Conservation (phyloP, 2,113 vertebrate genomes). For the Platysternon megacephalum region DNA sequence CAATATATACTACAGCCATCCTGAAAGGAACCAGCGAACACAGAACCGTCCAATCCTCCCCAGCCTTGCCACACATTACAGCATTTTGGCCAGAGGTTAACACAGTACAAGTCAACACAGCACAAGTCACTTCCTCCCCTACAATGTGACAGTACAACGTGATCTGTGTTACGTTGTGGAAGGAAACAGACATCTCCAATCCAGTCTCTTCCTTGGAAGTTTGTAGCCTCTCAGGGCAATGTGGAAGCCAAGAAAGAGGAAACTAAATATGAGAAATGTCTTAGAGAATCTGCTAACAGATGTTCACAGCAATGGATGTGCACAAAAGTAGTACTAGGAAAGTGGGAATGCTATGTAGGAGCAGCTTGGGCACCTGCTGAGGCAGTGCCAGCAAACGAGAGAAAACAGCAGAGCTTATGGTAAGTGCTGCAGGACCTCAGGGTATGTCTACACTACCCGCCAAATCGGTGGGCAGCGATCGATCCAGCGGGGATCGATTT, state of each 20-base stretch:
- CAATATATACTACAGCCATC: background rate
- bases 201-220: background rate
- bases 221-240: background rate
- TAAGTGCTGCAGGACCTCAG: background rate
- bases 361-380: background rate
- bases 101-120: background rate
- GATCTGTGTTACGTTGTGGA: background rate
- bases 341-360: background rate
- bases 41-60: background rate
- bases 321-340: background rate
- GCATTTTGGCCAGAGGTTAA: background rate
- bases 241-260: background rate
- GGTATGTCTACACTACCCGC: too few relatives aligned
- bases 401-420: background rate
- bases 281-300: background rate
- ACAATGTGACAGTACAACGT: background rate
- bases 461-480: too few relatives aligned
- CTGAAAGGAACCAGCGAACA: background rate
- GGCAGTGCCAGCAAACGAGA: background rate
- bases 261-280: background rate
- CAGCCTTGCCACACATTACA: background rate
- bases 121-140: background rate
- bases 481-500: too few relatives aligned
- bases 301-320: background rate
- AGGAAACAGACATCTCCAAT: accelerated